These are phyloP conservation scores for Scaptomyza tumidula DNA, from an alignment of 2,888 invertebrate genomes.

Conservation along the genomic window DNA sequence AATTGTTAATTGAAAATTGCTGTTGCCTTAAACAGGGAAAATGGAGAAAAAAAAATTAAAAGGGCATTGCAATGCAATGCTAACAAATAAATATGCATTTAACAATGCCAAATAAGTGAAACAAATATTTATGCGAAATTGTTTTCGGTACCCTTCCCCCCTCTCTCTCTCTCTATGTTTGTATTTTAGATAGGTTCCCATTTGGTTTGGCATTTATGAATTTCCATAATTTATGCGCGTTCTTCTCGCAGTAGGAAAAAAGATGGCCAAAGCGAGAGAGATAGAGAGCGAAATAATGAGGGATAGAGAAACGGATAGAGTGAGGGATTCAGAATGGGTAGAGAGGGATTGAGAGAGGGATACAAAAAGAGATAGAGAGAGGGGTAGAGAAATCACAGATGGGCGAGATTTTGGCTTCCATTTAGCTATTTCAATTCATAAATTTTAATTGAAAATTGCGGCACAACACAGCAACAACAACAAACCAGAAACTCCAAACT, in stretches of 20 bases:
- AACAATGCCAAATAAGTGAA: constrained; percentile 64
- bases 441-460: constrained; percentile 75
- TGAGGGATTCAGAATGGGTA: too few species aligned
- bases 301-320: neutral
- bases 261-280: constrained; percentile 3
- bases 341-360: too few species aligned
- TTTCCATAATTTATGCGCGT: constrained; percentile 68
- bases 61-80: constrained; percentile 41
- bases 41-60: too few species aligned
- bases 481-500: constrained; percentile 10
- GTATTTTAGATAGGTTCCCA: neutral
- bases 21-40: constrained; percentile 21
- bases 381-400: constrained; percentile 14
- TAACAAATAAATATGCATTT: constrained; percentile 74
- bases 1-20: constrained; percentile 77
- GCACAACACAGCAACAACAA: constrained; percentile 12
- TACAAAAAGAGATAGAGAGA: neutral
- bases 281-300: neutral
- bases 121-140: constrained; percentile 61
- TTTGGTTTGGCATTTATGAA: constrained; percentile 41
- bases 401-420: constrained; percentile 27
- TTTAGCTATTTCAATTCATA: constrained; percentile 65
- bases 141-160: constrained; percentile 14
- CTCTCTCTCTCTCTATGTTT: too few species aligned
- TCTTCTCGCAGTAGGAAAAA: neutral